Evolutionary conservation across 2,797 vertebrate species (phyloP), one percentile per base, ranked within the genome.

Genomic region (Mormyrops boulengeri): DNA sequence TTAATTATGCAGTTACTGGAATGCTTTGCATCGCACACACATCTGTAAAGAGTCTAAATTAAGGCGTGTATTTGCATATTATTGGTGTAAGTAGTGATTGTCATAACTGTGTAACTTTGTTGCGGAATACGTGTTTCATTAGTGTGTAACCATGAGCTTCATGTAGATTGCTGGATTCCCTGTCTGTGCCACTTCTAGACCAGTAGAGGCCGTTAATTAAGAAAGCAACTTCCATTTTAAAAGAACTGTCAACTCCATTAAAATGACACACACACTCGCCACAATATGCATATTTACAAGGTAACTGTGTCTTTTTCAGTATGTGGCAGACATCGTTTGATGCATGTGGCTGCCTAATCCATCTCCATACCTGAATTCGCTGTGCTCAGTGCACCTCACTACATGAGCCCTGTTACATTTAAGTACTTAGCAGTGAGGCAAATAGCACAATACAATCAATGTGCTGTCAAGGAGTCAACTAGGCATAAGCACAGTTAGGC

Each of bases 311-410:
- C 55, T 57, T 41, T 41, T 57, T 7, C n/a, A 2, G 4, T n/a
- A 7, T 7, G 6, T 57, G 5, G 55, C 55, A 57, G 57, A 60
- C 57, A 9, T 22, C 7, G 6, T 62, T 26, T 62, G n/a, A 57
- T 2, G 5, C 2, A 26, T 62, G 8, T 62, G 60, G 60, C 8
- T 11, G 62, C 62, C 9, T 66, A 30, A 66, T 66, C 26, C 26
- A 30, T 30, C 90, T 30, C 80, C 57, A 62, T n/a, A 50, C 95
- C 90, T 91, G 91, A 53, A 94, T 89, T 85, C 62, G 88, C 90
- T 84, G 80, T 90, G 90, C 89, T 92, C 92, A 94, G 92, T 97
- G 96, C 95, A 97, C 96, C 97, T 97, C 97, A 93, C 91, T 88
- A 92, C 50, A 57, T 89, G 93, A 94, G 92, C 94, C 97, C 94